Evolutionary conservation across 1,140 invertebrate species (phyloP).

Genomic region (Luehdorfia chinensis): DNA sequence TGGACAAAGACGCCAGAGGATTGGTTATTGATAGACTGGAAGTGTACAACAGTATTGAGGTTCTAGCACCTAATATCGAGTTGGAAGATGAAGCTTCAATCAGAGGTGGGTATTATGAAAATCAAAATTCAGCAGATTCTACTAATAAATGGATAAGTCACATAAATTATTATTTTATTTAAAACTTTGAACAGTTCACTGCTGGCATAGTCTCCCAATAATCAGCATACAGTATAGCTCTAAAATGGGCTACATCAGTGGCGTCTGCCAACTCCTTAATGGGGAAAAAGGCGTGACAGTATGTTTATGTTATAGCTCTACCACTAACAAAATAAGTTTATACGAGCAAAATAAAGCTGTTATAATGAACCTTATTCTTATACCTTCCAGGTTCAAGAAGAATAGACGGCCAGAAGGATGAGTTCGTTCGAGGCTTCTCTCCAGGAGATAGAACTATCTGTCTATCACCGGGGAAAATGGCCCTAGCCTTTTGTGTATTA

Average conservation of each 20-base stretch:
- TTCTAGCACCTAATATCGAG: constrained; percentile 86
- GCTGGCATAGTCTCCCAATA: no score
- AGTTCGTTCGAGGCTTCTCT: constrained; percentile 58
- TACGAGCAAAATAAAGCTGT: no score
- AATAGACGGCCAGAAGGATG: constrained; percentile 59
- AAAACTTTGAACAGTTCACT: no score
- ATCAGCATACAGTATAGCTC: no score
- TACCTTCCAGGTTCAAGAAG: constrained; percentile 60
- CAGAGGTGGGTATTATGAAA: constrained; percentile 46
- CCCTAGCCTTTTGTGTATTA: constrained; percentile 82
- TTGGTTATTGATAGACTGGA: constrained; percentile 82
- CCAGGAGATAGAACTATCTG: constrained; percentile 82
- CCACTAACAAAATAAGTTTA: no score
- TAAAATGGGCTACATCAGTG: no score
- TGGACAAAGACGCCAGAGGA: constrained; percentile 76
- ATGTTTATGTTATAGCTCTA: no score
- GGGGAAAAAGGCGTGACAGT: no score
- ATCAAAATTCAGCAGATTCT: background rate
- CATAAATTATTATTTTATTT: no score
- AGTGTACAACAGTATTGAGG: constrained; percentile 87
- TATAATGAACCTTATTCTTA: no score
- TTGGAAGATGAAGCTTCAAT: constrained; percentile 78
- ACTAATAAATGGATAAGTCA: no score
- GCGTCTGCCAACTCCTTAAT: no score
- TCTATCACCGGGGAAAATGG: constrained; percentile 84